These are phyloP conservation scores for Rafetus swinhoei DNA, from an alignment of 2,113 vertebrate genomes.

Conservation along the genomic window DNA sequence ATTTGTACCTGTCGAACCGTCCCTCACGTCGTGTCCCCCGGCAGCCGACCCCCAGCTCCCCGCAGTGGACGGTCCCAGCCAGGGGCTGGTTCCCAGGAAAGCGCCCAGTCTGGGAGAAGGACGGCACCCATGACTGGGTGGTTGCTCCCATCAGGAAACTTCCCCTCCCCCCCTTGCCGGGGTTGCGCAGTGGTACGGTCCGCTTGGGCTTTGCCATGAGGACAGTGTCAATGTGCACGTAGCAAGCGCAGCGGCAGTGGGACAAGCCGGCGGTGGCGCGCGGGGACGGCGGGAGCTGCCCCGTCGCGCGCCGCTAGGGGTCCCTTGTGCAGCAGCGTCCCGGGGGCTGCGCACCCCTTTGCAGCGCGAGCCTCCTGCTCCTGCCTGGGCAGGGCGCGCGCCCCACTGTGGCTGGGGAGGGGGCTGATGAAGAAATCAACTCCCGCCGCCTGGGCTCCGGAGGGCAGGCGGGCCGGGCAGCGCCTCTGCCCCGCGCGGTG, in stretches of 20 bases:
- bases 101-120: background rate
- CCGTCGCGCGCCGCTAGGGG: background rate
- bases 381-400: too few relatives aligned
- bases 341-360: too few relatives aligned
- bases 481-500: background rate
- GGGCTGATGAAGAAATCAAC: too few relatives aligned
- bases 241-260: slow-evolving; percentile 59
- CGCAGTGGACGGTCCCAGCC: background rate
- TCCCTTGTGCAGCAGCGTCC: background rate
- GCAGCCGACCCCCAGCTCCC: background rate
- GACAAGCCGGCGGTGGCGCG: background rate
- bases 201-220: slow-evolving; percentile 88
- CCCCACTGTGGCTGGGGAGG: background rate
- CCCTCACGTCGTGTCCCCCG: background rate
- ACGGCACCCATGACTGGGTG: background rate
- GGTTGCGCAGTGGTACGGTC: slow-evolving; percentile 42
- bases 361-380: too few relatives aligned
- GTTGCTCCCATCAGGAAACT: background rate
- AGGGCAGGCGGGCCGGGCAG: background rate
- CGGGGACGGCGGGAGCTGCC: background rate
- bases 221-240: slow-evolving; percentile 87
- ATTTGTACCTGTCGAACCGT: slow-evolving; percentile 66
- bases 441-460: background rate
- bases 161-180: background rate
- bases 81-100: background rate